phyloP scores from a whole-genome alignment of 2,797 vertebrate species.

The Melanotaenia nigrans region DNA sequence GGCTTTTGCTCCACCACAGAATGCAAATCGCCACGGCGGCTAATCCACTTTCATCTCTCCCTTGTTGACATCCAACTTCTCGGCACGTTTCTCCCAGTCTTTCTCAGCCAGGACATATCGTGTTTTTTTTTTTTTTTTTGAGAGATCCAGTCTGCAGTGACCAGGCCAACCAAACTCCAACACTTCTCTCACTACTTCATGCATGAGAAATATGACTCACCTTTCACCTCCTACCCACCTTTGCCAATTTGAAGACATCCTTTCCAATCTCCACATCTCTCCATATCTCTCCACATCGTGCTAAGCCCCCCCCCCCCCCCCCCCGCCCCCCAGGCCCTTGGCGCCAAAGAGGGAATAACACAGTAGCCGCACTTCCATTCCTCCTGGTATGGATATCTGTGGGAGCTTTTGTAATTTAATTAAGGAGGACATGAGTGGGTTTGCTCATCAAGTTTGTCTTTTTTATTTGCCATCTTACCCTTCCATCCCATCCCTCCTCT shows the following conservation, averaged over 20 bases:
- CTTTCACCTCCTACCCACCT: constrained; percentile 39
- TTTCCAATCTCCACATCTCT: background rate
- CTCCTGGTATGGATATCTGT: constrained; percentile 62
- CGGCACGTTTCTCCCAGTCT: constrained; percentile 50
- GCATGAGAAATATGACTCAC: constrained; percentile 51
- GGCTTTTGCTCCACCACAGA: constrained; percentile 79
- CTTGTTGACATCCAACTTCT: constrained; percentile 72
- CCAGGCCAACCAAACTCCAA: constrained; percentile 37
- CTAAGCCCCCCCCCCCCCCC: background rate
- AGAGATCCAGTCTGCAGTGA: constrained; percentile 51
- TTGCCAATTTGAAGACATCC: constrained; percentile 28
- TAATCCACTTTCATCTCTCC: constrained; percentile 83
- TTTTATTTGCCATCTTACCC: constrained; percentile 67
- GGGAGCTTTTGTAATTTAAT: constrained; percentile 78
- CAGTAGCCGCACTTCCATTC: constrained; percentile 43
- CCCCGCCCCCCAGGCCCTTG: constrained; percentile 28
- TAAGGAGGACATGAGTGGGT: constrained; percentile 79
- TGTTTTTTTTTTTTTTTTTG: constrained; percentile 8
- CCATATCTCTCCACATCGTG: constrained; percentile 19
- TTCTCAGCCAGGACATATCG: constrained; percentile 50
- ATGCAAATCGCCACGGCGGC: constrained; percentile 80
- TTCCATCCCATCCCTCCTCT: constrained; percentile 34
- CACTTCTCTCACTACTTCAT: constrained; percentile 37
- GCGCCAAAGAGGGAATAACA: constrained; percentile 66
- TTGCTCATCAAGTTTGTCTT: constrained; percentile 78